Conservation (phyloP, 2,113 vertebrate genomes). For the Himantopus leucocephalus region DNA sequence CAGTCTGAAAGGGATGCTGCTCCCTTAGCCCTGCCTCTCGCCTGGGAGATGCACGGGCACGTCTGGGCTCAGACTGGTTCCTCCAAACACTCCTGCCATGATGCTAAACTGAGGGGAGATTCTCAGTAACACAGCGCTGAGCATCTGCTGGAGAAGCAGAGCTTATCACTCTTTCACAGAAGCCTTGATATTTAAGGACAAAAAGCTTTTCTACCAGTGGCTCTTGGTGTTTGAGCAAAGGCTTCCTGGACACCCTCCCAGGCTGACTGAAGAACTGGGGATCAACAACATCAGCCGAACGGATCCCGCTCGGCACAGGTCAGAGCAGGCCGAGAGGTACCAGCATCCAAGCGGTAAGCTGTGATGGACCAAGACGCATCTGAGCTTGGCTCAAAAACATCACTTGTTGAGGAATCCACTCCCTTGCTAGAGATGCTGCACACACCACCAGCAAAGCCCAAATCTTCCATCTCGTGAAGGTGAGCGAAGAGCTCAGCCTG, state of each 20-base stretch:
- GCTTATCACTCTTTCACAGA: neutral
- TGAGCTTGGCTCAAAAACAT: neutral
- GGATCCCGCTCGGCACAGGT: rapidly evolving
- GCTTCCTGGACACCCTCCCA: neutral
- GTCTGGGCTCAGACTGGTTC: neutral
- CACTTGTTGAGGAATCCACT: neutral
- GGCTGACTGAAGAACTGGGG: neutral
- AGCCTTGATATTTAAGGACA: neutral
- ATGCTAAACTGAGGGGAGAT: neutral
- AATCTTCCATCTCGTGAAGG: neutral
- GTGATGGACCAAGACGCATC: neutral
- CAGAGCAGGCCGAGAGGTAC: neutral
- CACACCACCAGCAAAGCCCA: neutral
- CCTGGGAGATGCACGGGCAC: neutral
- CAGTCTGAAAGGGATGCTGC: neutral
- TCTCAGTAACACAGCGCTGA: neutral
- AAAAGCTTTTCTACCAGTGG: neutral
- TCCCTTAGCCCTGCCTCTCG: neutral
- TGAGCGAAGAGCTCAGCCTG: neutral
- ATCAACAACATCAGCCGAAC: neutral
- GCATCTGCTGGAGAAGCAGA: neutral
- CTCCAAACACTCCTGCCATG: neutral
- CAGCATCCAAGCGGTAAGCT: neutral
- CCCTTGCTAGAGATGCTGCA: neutral
- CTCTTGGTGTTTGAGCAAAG: neutral